phyloP scores from a whole-genome alignment of 2,888 invertebrate genomes.

The Theretra japonica region DNA sequence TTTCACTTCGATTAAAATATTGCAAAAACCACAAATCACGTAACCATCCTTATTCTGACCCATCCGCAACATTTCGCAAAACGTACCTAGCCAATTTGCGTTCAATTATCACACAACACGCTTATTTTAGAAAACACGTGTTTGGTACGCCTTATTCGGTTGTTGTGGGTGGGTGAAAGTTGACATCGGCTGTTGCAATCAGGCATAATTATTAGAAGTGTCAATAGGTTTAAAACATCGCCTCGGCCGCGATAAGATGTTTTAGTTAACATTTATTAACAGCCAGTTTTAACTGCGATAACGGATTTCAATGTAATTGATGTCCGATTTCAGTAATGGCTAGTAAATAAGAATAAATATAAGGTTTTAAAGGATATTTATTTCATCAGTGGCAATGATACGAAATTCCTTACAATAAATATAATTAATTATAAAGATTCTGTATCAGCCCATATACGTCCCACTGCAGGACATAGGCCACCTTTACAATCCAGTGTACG shows the following conservation, averaged over 20 bases:
- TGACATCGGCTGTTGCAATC: constrained; percentile 13
- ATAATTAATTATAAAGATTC: too few species aligned
- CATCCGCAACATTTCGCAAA: not conserved
- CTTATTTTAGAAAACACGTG: constrained; percentile 27
- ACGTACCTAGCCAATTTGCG: constrained; percentile 9
- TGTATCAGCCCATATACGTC: too few species aligned
- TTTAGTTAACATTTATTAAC: constrained; percentile 12
- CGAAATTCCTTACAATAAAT: too few species aligned
- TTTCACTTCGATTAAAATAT: not conserved
- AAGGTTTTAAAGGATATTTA: too few species aligned
- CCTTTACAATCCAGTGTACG: too few species aligned
- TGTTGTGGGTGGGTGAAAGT: constrained; percentile 27
- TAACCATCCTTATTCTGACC: not conserved
- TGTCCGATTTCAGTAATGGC: not conserved
- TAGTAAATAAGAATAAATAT: too few species aligned
- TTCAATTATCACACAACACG: constrained; percentile 26
- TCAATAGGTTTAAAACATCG: constrained; percentile 20
- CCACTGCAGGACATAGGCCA: too few species aligned
- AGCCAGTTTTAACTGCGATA: not conserved
- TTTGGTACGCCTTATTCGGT: not conserved
- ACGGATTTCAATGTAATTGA: constrained; percentile 6
- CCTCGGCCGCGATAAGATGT: not conserved
- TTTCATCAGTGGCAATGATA: too few species aligned
- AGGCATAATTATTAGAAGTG: constrained; percentile 19
- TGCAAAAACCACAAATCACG: not conserved